Percentiles rank a stretch among this genome's conserved stretches.
Conservation (phyloP, 1,140 invertebrate genomes). For the Drosophila lini region DNA sequence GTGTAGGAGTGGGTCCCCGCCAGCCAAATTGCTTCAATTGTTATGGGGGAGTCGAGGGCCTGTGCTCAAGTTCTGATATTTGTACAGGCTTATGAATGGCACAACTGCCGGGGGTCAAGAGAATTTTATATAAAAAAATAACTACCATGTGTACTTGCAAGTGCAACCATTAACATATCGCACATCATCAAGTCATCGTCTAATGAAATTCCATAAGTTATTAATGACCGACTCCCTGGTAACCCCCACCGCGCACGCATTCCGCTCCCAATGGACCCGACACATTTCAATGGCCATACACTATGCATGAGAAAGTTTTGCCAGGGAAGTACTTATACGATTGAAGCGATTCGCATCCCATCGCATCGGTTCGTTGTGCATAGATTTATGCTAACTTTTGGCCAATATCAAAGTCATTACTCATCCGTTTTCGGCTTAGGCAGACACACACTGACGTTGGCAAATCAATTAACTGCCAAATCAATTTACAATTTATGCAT, state of each 20-base stretch:
- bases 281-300: constrained; percentile 41
- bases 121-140: neutral
- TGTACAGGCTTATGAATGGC: constrained; percentile 30
- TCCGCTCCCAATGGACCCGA: constrained; percentile 30
- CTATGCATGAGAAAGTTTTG: constrained; percentile 49
- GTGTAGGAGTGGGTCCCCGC: constrained; percentile 8
- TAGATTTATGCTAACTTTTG: constrained; percentile 38
- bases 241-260: neutral
- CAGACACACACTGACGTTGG: constrained; percentile 28
- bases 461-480: constrained; percentile 81
- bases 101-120: neutral
- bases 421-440: constrained; percentile 41
- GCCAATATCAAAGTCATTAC: constrained; percentile 50
- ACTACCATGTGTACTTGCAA: neutral
- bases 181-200: constrained; percentile 15
- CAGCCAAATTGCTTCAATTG: constrained; percentile 66
- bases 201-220: constrained; percentile 47
- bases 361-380: constrained; percentile 25
- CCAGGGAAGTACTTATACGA: constrained; percentile 36
- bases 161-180: constrained; percentile 18
- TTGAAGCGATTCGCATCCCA: constrained; percentile 23
- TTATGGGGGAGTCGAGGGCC: constrained; percentile 38
- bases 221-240: constrained; percentile 8
- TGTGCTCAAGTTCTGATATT: constrained; percentile 45
- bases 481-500: constrained; percentile 82